Evolutionary conservation across 2,113 vertebrate genomes (phyloP).

Genomic region (Acrocephalus kingi): DNA sequence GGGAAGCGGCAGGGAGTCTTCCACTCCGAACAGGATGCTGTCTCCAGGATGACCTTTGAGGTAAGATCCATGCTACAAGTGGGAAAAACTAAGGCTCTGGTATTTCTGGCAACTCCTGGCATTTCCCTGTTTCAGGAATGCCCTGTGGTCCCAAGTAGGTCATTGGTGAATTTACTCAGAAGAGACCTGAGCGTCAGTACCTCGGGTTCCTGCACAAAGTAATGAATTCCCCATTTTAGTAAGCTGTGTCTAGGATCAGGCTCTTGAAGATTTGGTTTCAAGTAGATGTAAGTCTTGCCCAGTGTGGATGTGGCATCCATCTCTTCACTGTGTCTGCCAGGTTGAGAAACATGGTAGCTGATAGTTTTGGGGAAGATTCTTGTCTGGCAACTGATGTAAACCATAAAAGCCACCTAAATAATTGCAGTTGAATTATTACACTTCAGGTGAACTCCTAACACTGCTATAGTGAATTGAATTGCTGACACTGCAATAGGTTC

Average conservation of each 20-base stretch:
- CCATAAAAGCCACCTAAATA: not conserved
- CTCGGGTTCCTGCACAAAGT: not conserved
- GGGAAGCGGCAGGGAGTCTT: conserved; percentile 85
- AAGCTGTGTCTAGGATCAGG: not conserved
- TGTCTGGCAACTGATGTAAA: not conserved
- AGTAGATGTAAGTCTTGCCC: not conserved
- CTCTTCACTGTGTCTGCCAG: not conserved
- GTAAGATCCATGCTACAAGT: conserved; percentile 52
- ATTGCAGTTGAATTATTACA: not conserved
- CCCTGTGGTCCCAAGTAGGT: not conserved
- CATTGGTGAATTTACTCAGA: not conserved
- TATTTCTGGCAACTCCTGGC: not conserved
- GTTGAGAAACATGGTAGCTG: not conserved
- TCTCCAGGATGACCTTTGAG: conserved; percentile 87
- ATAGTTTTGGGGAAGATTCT: not conserved
- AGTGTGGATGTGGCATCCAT: not conserved
- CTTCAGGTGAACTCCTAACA: not conserved
- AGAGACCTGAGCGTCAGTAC: not conserved
- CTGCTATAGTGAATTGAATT: not conserved
- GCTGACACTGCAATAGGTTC: not conserved
- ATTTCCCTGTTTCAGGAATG: not conserved
- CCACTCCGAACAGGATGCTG: conserved; percentile 86
- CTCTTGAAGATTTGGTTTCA: not conserved
- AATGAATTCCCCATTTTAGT: not conserved
- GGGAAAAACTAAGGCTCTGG: not conserved